Base-by-base conservation (phyloP, 2,797 vertebrate species). In the Acrossocheilus wenchowensis region DNA sequence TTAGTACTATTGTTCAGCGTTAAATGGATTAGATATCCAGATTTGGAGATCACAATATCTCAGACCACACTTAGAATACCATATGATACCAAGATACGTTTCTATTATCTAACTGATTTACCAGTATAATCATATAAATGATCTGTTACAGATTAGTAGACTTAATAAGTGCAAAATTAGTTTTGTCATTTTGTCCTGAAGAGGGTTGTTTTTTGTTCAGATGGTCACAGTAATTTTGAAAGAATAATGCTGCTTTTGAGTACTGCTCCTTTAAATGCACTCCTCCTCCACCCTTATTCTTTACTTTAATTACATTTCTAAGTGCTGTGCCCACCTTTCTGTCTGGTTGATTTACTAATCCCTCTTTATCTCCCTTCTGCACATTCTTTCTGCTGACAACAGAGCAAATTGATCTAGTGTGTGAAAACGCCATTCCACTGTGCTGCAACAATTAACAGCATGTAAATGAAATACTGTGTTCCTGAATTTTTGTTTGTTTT, bases 331-430 rank as follows among this genome's bases (percentile, higher is more conserved):
- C 75, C n/a, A 68, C 83, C 78, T 87, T 74, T 89, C 87, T 88
- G 87, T 86, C 90, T 6, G 8, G 45, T 87, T 90, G 86, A 88
- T 88, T 90, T 89, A 87, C 86, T 78, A 81, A 87, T 86, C 71
- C 83, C 60, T 64, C 52, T 12, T 36, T 54, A 73, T 64, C 71
- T 81, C 50, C 34, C 52, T 62, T 57, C 66, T 73, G 34, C 43
- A 17, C 81, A 50, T 36, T 36, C 85, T 81, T 71, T 79, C 83
- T 89, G 89, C 89, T 90, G 88, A 90, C 82, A 54, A 11, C 54
- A 69, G 77, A 43, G 34, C 19, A 68, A 83, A 87, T 86, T 86
- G 83, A 85, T 85, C 66, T 66, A 75, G 54, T 71, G 72, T 83
- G 68, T 73, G 68, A 72, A 84, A 78, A 68, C 82, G 78, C 52